Evolutionary conservation across 2,113 vertebrate species (phyloP), one percentile per base, ranked within the genome.

Genomic region (Nyctibius bracteatus): DNA sequence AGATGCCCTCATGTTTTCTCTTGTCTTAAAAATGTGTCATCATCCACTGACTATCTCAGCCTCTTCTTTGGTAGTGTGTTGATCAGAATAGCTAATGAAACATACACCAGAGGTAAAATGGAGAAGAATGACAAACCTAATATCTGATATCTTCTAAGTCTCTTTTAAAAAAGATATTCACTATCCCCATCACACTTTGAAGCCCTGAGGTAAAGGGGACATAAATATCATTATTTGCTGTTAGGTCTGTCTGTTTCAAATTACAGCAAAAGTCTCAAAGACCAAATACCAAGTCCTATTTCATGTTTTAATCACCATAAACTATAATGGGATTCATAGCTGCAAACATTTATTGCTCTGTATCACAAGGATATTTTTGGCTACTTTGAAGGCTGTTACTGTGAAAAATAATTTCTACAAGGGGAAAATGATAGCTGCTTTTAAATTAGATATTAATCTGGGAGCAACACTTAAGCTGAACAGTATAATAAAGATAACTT

Each of bases 221-320:
- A 88, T 66, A 59, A 87, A 86, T 59, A 46, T 17, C 23, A 57
- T 74, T 71, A 58, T 82, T 81, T 70, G 24, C 30, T 78, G 4
- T 75, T 86, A 66, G 8, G 5, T 82, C 67, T 62, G 15, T 71
- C 41, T 81, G 33, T 37, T 86, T 72, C 51, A 92, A 93, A 93
- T 78, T 81, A n/a, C 23, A 90, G 28, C 4, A 72, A 39, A 30
- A 67, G 8, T 63, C 41, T 55, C 33, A 27, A 85, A 72, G 41
- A 81, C 52, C 47, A 66, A 83, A 81, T 82, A 39, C 6, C 55
- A 63, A 62, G 17, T 74, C 49, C 41, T 81, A 37, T 87, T 95
- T 96, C 54, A 33, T 90, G 28, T 92, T 96, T 91, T 94, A 94
- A 93, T 95, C 84, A 74, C 52, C 65, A 37, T 83, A 92, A 96